Base-by-base conservation (phyloP, 53 echinoderm and acorn worm species). In the Temnopleurus reevesii region DNA sequence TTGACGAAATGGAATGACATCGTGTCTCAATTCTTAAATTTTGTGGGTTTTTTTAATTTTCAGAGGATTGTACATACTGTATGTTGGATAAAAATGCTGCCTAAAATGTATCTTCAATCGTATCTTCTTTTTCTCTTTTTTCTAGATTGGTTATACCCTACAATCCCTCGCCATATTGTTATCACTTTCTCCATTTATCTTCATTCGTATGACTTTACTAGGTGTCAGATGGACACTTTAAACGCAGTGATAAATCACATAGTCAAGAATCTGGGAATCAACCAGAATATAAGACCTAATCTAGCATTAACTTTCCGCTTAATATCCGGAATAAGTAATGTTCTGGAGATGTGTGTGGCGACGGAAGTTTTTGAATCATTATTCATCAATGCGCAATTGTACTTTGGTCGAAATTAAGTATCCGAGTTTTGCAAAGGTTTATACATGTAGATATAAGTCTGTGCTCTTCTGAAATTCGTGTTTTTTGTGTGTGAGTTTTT, bases 181-280 rank as follows among this genome's bases (percentile, higher is more conserved):
- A 2, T 47, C 47, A 55, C 13, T 33, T 12, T 31, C 13, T 4
- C 15, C 15, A 61, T 61, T 31, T 8, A 31, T 61, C 61, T 33
- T 33, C 5, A 61, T 61, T 30, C 29, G 2, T 33, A 33, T 17
- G 55, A 61, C 9, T 61, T 61, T 61, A 61, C 33, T 29, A 12
- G 61, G 61, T 15, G 5, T 61, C 61, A 61, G 61, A 33, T 61
- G 61, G 33, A 33, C 61, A 61, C 61, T 61, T 61, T 61, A 61
- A 61, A 61, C 61, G 13, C 3, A 33, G 30, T 31, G 30, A 61
- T 33, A 61, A 61, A 61, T 61, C 61, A 61, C 61, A 61, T 61
- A 15, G 4, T 61, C 15, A 33, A 30, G 17, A 8, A n/a, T n/a
- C n/a, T n/a, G 31, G 33, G 15, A 61, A 61, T n/a, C n/a, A n/a